Evolutionary conservation across 1,140 invertebrate species (phyloP).

Genomic region (Leptopilina boulardi): DNA sequence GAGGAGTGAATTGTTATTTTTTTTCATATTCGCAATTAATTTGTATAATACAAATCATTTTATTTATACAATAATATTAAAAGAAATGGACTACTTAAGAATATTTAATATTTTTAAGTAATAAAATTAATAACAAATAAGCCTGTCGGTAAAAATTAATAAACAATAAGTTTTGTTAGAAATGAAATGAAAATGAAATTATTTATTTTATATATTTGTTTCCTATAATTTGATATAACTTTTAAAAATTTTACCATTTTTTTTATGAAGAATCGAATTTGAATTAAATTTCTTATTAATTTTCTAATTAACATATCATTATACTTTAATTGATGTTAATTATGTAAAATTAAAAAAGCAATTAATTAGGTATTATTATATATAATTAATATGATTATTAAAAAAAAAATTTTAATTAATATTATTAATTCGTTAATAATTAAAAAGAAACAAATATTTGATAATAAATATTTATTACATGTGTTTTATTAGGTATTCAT

Average conservation of each 20-base stretch:
- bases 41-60: background rate
- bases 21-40: background rate
- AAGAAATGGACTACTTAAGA: background rate
- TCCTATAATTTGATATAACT: background rate
- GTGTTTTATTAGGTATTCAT: background rate
- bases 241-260: too few relatives aligned
- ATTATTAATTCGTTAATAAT: too few relatives aligned
- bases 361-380: too few relatives aligned
- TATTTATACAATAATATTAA: background rate
- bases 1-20: background rate
- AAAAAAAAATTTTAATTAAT: too few relatives aligned
- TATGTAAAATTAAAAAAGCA: too few relatives aligned
- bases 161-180: conserved; percentile 3
- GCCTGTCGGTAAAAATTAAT: conserved; percentile 24
- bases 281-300: too few relatives aligned
- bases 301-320: too few relatives aligned
- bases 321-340: too few relatives aligned
- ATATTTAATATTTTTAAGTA: background rate
- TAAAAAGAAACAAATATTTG: background rate
- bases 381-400: too few relatives aligned
- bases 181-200: background rate
- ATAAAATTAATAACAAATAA: conserved; percentile 31
- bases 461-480: background rate
- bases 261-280: too few relatives aligned
- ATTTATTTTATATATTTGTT: background rate